phyloP scores from a whole-genome alignment of 92 coral and sea anemone genomes.

The Palythoa grandiflora region DNA sequence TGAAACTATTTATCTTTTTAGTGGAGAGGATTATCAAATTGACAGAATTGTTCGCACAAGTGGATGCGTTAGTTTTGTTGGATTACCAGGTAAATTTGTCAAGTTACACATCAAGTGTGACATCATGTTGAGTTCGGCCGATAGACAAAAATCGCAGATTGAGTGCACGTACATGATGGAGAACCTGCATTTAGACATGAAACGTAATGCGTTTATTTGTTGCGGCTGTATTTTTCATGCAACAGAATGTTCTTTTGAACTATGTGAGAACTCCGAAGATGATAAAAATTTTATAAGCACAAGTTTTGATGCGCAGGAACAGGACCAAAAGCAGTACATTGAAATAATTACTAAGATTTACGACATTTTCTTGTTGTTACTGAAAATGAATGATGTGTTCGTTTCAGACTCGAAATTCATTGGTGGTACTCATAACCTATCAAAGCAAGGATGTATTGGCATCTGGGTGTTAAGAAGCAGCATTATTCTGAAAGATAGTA shows the following conservation, averaged over 20 bases:
- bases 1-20: conserved; percentile 25
- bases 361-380: background rate
- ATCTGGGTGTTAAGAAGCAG: background rate
- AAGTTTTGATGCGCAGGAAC: background rate
- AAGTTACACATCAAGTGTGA: conserved; percentile 1
- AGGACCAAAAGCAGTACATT: background rate
- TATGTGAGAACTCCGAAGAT: background rate
- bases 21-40: conserved; percentile 12
- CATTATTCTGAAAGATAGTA: background rate
- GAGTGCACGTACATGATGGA: background rate
- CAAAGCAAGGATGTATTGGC: background rate
- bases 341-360: background rate
- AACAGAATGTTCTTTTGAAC: background rate
- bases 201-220: too few relatives aligned
- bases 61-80: conserved; percentile 12
- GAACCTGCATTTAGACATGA: too few relatives aligned
- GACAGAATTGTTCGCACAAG: conserved; percentile 2
- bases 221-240: background rate
- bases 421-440: background rate
- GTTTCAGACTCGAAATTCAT: background rate
- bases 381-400: background rate
- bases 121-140: background rate
- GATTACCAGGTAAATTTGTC: background rate
- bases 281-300: background rate
- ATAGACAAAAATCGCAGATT: background rate